These are phyloP conservation scores for Cephalophus harveyi DNA, from an alignment of 2,113 vertebrate species.

Conservation along the genomic window DNA sequence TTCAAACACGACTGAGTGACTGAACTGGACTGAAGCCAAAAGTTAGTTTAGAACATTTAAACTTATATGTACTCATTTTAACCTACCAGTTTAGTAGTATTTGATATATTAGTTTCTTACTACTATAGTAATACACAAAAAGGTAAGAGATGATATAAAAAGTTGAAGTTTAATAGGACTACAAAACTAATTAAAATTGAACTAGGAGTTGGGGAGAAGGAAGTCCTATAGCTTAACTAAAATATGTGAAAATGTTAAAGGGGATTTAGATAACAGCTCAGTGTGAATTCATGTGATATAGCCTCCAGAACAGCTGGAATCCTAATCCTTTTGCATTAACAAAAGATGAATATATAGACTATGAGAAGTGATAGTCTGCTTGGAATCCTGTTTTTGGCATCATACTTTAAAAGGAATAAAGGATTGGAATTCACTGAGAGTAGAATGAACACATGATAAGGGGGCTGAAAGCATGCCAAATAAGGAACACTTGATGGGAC, in stretches of 20 bases:
- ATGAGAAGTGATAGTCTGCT: background rate
- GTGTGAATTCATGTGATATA: background rate
- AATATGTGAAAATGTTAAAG: background rate
- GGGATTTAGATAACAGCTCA: background rate
- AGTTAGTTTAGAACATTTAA: slow-evolving; percentile 16
- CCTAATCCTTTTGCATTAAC: background rate
- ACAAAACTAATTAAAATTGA: slow-evolving; percentile 1
- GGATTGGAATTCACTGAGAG: background rate
- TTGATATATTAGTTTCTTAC: background rate
- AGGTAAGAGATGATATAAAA: background rate
- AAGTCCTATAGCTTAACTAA: background rate
- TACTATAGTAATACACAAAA: background rate
- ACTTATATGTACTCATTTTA: background rate
- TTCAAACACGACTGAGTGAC: background rate
- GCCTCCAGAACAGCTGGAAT: background rate
- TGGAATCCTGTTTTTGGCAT: background rate
- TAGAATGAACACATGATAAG: background rate
- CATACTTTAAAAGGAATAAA: background rate
- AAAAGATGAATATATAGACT: background rate
- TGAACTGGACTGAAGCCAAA: background rate
- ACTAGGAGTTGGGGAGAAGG: background rate
- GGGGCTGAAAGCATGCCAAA: background rate
- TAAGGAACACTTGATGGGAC: background rate
- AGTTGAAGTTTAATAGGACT: background rate
- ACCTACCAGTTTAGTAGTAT: background rate